Evolutionary conservation across 2,113 vertebrate genomes (phyloP).

Genomic region (Austrofundulus limnaeus): DNA sequence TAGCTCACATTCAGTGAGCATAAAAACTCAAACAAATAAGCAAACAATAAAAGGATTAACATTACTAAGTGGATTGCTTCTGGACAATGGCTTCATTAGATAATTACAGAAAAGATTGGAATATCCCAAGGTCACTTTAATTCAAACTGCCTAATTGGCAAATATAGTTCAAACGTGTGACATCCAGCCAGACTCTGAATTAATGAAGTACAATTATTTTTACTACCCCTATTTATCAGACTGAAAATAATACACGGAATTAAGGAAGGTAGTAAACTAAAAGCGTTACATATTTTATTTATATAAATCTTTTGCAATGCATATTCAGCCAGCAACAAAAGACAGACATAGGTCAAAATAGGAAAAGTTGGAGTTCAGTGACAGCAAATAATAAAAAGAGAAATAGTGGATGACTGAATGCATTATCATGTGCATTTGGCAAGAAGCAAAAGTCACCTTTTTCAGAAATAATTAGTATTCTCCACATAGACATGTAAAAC

Average conservation of each 20-base stretch:
- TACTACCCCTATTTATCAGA: conserved; percentile 91
- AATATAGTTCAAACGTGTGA: conserved; percentile 97
- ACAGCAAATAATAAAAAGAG: conserved; percentile 41
- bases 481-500: conserved; percentile 68
- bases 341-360: conserved; percentile 58
- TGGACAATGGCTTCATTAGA: conserved; percentile 91
- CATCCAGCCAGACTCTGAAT: conserved; percentile 93
- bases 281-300: conserved; percentile 20
- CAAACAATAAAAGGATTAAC: conserved; percentile 76
- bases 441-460: conserved; percentile 81
- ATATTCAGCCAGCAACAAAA: neutral
- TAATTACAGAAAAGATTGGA: conserved; percentile 84
- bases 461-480: conserved; percentile 79
- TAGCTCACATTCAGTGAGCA: conserved; percentile 49
- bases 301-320: neutral
- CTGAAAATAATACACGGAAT: conserved; percentile 82
- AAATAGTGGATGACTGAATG: conserved; percentile 55
- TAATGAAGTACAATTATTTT: conserved; percentile 99
- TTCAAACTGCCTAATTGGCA: conserved; percentile 99
- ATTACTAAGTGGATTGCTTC: conserved; percentile 87
- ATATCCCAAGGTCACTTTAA: conserved; percentile 98
- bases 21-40: conserved; percentile 62
- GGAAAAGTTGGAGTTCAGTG: conserved; percentile 59
- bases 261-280: conserved; percentile 50
- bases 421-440: conserved; percentile 78